phyloP scores from a whole-genome alignment of 2,113 vertebrate genomes.

The Larimichthys polyactis region DNA sequence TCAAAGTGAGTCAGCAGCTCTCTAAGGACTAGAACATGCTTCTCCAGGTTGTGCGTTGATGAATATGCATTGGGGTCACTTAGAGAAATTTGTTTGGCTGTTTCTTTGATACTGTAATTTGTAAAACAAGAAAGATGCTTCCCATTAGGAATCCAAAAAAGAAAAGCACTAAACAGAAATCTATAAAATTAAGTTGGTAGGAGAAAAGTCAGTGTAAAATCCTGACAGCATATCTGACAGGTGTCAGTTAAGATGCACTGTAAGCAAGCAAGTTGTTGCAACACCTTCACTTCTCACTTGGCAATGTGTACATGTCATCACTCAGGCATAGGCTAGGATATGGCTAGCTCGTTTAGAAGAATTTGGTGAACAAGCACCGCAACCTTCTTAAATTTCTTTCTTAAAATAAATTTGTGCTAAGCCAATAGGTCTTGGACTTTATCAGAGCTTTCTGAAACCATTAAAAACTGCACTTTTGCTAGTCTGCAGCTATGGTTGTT shows the following conservation, averaged over 20 bases:
- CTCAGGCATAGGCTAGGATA: background rate
- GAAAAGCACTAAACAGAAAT: background rate
- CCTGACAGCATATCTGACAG: background rate
- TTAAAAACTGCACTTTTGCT: background rate
- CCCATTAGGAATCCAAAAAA: no score
- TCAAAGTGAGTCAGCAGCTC: background rate
- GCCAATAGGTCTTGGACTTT: background rate
- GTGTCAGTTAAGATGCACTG: background rate
- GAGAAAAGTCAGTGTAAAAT: background rate
- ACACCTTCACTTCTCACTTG: background rate
- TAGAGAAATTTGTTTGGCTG: background rate
- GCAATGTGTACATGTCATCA: background rate
- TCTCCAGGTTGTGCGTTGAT: background rate
- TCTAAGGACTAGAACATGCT: background rate
- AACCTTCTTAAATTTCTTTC: no score
- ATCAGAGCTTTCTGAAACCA: no score
- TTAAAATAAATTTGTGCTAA: no score
- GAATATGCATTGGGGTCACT: background rate
- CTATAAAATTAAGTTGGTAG: background rate
- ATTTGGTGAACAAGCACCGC: no score
- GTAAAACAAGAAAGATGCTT: no score
- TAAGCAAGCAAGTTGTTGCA: background rate
- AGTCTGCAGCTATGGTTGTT: background rate
- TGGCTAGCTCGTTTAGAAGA: no score
- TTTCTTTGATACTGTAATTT: no score